Conservation (phyloP, 1,140 invertebrate genomes). For the Globodera rostochiensis region DNA sequence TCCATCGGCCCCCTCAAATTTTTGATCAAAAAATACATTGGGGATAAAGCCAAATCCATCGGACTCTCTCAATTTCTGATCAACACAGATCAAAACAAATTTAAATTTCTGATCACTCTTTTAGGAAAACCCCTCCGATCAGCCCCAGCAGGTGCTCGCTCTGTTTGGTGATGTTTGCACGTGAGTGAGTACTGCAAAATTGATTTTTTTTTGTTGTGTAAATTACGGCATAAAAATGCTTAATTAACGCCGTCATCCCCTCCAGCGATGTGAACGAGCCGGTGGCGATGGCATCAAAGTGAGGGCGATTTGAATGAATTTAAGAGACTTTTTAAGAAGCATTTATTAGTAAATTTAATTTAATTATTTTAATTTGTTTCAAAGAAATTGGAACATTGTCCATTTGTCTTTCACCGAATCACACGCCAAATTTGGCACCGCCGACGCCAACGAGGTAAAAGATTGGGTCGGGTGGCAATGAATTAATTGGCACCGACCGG, state of each 20-base stretch:
- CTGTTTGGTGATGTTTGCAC: constrained; percentile 94
- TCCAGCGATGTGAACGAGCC: constrained; percentile 84
- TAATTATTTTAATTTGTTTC: background rate
- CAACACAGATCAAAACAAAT: too few species aligned
- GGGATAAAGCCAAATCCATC: too few species aligned
- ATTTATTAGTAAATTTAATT: background rate
- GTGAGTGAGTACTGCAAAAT: constrained; percentile 83
- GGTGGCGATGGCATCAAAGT: constrained; percentile 93
- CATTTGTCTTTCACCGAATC: constrained; percentile 97
- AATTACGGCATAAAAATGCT: constrained; percentile 70
- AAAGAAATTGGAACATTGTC: constrained; percentile 81
- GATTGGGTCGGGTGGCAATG: too few species aligned
- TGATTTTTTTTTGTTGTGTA: constrained; percentile 77
- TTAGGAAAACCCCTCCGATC: background rate
- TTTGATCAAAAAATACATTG: too few species aligned
- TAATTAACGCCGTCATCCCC: constrained; percentile 65
- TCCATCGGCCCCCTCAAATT: too few species aligned
- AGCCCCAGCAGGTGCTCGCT: constrained; percentile 70
- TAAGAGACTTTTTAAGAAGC: background rate
- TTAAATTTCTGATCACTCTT: too few species aligned
- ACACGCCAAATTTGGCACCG: constrained; percentile 94
- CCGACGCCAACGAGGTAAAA: constrained; percentile 80
- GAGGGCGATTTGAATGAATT: background rate
- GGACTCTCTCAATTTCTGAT: too few species aligned
- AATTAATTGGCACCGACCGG: too few species aligned